A percentile compares a stretch with the other conserved stretches of the same genome.
These are phyloP conservation scores for Halcyon malimbica DNA, from an alignment of 2,113 vertebrate genomes.

Conservation along the genomic window DNA sequence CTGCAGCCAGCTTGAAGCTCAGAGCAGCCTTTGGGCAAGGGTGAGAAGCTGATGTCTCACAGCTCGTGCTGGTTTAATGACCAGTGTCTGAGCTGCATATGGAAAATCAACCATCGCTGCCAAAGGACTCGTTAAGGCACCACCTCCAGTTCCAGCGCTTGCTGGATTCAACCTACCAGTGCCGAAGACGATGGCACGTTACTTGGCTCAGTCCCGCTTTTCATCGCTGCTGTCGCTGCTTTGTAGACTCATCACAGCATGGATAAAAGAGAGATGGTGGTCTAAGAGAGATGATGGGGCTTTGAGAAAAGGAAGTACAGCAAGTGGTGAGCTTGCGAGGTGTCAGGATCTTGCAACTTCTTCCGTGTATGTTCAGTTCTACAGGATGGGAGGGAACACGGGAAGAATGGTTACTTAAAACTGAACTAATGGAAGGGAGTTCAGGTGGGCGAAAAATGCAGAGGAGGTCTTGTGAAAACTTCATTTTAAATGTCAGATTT, in stretches of 20 bases:
- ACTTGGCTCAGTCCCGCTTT: neutral
- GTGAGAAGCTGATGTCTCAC: neutral
- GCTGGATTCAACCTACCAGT: neutral
- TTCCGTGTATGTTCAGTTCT: accelerated
- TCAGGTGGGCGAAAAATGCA: neutral
- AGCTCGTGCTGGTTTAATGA: neutral
- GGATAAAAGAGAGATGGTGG: no score
- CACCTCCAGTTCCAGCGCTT: neutral
- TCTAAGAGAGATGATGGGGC: neutral
- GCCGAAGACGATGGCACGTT: accelerated
- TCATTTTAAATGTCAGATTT: neutral
- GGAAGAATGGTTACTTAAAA: neutral
- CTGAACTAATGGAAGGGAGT: neutral
- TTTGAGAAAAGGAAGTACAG: neutral
- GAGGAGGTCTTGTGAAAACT: neutral
- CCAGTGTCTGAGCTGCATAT: neutral
- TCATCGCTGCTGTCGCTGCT: neutral
- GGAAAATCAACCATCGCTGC: neutral
- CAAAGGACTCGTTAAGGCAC: neutral
- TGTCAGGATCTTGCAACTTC: neutral
- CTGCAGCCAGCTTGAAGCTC: neutral
- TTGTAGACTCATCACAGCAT: no score
- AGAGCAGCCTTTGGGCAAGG: neutral
- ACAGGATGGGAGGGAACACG: neutral
- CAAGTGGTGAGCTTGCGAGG: neutral